Evolutionary conservation across 2,113 vertebrate species (phyloP).

Genomic region (Pipra filicauda): DNA sequence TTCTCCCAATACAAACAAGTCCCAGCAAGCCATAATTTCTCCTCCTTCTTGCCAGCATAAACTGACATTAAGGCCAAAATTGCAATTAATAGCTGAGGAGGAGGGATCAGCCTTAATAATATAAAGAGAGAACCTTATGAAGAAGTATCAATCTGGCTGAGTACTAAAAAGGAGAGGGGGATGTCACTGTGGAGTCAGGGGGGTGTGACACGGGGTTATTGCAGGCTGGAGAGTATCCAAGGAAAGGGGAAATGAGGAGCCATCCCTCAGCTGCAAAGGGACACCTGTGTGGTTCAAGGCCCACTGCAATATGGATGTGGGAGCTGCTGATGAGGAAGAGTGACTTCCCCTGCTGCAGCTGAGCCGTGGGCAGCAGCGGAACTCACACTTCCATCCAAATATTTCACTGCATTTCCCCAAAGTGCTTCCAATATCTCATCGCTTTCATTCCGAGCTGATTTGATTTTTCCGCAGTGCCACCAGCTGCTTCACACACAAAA

Average conservation of each 20-base stretch:
- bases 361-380: not conserved
- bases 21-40: not conserved
- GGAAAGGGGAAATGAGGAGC: not conserved
- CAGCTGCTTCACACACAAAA: not conserved
- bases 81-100: not conserved
- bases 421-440: not conserved
- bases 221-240: rapidly evolving
- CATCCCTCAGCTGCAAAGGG: not conserved
- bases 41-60: not conserved
- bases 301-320: not conserved
- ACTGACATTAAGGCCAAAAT: not conserved
- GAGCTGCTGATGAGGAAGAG: not conserved
- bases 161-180: not conserved
- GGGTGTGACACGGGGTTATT: rapidly evolving
- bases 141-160: not conserved
- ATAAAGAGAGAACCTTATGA: not conserved
- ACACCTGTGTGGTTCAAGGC: rapidly evolving
- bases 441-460: not conserved
- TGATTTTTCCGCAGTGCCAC: not conserved
- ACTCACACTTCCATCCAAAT: not conserved
- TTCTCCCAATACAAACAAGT: not conserved
- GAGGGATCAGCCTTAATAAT: not conserved
- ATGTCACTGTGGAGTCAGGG: rapidly evolving
- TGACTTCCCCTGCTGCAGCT: not conserved
- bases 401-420: not conserved